Evolutionary conservation across 2,797 vertebrate species (phyloP), one percentile per base, ranked within the genome.

Genomic region (Phyllotis vaccarum): DNA sequence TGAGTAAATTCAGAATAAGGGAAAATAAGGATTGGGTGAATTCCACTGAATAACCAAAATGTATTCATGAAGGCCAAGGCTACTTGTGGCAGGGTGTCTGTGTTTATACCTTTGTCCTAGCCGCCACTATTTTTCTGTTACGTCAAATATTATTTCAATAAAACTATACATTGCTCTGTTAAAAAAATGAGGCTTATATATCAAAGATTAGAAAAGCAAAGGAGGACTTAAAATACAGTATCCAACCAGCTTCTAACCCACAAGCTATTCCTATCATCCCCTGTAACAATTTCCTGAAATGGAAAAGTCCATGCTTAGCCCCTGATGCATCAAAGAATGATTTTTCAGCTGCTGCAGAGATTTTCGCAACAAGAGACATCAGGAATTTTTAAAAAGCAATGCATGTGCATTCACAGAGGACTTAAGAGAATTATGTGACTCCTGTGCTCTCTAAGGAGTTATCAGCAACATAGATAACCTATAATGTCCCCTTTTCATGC

Each of bases 361-460:
- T 98, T 96, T 98, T 90, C 97, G 97, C 89, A 97, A 98, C 96
- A 97, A 98, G 89, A 98, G 91, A 97, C 92, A 91, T 97, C 97
- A 96, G 94, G 97, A 98, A 98, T 97, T 91, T 97, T 91, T 97
- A 96, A 98, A 97, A 94, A 66, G 95, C 96, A 95, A 97, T 93
- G 90, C 95, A 91, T 91, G 96, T 94, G 98, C 98, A 97, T 97
- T 98, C 96, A 96, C 96, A 96, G 95, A 92, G 98, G 98, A 97
- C 94, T 94, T 94, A 96, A 98, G 93, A 94, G 95, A 95, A 74
- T 97, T 66, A 70, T 66, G 86, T 90, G 95, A 93, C 93, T 93
- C 96, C 98, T 96, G 91, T 90, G 79, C 88, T 89, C 52, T 95
- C 96, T 96, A 94, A 98, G 97, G 78, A 90, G 91, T 95, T 54